phyloP scores from a whole-genome alignment of 2,888 invertebrate genomes.

The Pseudanteris insignis region DNA sequence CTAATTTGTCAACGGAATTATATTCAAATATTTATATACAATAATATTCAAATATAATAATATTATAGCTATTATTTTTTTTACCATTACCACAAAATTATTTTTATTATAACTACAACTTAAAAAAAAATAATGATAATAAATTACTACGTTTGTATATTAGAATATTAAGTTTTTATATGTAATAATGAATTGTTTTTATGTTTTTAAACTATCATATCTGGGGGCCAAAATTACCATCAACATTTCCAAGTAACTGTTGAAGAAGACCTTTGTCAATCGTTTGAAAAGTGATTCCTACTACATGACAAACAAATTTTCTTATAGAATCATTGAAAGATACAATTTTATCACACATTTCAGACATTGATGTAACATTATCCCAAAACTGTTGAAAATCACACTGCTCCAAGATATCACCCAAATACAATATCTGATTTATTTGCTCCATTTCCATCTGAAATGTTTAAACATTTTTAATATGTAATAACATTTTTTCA shows the following conservation, averaged over 20 bases:
- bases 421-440: conserved; percentile 85
- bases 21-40: too few relatives aligned
- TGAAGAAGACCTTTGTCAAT: conserved; percentile 84
- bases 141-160: conserved; percentile 1
- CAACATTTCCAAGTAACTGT: conserved; percentile 87
- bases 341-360: conserved; percentile 79
- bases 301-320: conserved; percentile 96
- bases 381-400: conserved; percentile 94
- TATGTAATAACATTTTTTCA: neutral
- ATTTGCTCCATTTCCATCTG: conserved; percentile 88
- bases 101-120: too few relatives aligned
- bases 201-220: too few relatives aligned
- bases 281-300: conserved; percentile 96
- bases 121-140: conserved; percentile 2
- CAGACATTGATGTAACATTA: conserved; percentile 78
- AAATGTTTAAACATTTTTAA: conserved; percentile 9
- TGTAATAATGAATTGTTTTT: too few relatives aligned
- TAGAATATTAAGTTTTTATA: too few relatives aligned
- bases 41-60: too few relatives aligned
- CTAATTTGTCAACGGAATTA: too few relatives aligned
- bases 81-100: too few relatives aligned
- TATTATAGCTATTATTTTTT: too few relatives aligned
- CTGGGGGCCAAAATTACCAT: too few relatives aligned
- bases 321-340: conserved; percentile 95
- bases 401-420: conserved; percentile 91